Percentiles rank a stretch among this genome's conserved stretches.
Evolutionary conservation across 2,888 invertebrate genomes (phyloP).

Genomic region (Sarcophaga subvicina): DNA sequence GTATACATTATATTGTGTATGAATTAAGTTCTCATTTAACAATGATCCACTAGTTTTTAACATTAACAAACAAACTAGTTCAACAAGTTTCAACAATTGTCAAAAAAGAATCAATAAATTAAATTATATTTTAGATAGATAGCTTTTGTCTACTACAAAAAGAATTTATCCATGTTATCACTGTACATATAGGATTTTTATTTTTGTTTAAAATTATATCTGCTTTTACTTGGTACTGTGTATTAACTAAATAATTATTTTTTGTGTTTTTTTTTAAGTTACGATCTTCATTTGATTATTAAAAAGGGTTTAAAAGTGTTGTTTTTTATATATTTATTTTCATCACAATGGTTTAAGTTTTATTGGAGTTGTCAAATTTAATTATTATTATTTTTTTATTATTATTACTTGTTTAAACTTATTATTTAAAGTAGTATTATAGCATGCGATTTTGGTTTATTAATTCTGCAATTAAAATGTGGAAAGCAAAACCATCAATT

Average conservation of each 20-base stretch:
- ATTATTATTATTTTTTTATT: constrained; percentile 32
- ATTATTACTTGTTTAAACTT: constrained; percentile 35
- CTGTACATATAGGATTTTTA: constrained; percentile 48
- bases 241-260: constrained; percentile 6
- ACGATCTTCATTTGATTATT: constrained; percentile 54
- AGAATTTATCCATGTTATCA: constrained; percentile 47
- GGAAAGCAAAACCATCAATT: constrained; percentile 64
- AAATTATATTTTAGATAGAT: neutral
- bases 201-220: constrained; percentile 32
- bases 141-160: constrained; percentile 47
- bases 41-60: constrained; percentile 60
- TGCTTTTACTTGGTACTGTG: constrained; percentile 15
- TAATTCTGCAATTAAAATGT: constrained; percentile 68
- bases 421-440: constrained; percentile 40
- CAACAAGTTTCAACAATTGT: constrained; percentile 71
- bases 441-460: constrained; percentile 62
- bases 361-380: constrained; percentile 46
- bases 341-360: constrained; percentile 56
- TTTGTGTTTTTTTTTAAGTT: constrained; percentile 39
- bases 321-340: constrained; percentile 50
- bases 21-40: constrained; percentile 70
- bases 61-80: constrained; percentile 73
- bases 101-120: constrained; percentile 52
- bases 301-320: constrained; percentile 47
- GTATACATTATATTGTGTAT: constrained; percentile 53